Evolutionary conservation across 1,140 invertebrate species (phyloP).

Genomic region (Diabrotica virgifera): DNA sequence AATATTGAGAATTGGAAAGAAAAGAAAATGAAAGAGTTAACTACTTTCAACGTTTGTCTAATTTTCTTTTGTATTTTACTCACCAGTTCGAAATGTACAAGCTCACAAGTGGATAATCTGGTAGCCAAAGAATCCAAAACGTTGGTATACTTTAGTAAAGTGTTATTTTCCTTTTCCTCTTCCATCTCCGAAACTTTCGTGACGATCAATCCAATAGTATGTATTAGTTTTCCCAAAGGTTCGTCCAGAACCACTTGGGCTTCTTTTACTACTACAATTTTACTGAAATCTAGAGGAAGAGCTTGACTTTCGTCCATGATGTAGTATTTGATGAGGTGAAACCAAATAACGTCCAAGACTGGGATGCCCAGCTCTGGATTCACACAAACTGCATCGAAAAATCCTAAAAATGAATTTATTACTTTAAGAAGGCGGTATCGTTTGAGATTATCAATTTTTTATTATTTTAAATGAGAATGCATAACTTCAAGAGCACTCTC

Average conservation of each 20-base stretch:
- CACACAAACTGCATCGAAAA: constrained; percentile 47
- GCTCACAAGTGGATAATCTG: constrained; percentile 44
- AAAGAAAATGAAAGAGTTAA: no score
- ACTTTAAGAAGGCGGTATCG: neutral
- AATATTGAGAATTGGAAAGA: no score
- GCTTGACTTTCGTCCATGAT: constrained; percentile 45
- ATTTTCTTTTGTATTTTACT: constrained; percentile 10
- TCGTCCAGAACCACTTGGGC: constrained; percentile 45
- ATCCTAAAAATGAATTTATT: constrained; percentile 38
- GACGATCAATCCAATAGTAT: constrained; percentile 37
- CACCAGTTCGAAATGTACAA: constrained; percentile 51
- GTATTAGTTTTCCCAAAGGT: constrained; percentile 44
- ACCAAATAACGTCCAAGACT: constrained; percentile 51
- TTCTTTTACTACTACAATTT: constrained; percentile 49
- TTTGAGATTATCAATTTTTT: no score
- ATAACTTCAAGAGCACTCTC: no score
- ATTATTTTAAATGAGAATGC: no score
- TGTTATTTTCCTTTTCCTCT: constrained; percentile 33
- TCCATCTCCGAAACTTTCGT: constrained; percentile 33
- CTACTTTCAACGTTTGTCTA: no score
- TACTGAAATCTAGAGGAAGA: constrained; percentile 51
- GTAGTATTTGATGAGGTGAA: constrained; percentile 52
- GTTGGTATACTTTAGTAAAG: constrained; percentile 31
- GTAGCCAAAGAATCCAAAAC: constrained; percentile 36
- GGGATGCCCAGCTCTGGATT: constrained; percentile 51